Evolutionary conservation across 2,113 vertebrate genomes (phyloP).

Genomic region (Chaetorhynchus papuensis): DNA sequence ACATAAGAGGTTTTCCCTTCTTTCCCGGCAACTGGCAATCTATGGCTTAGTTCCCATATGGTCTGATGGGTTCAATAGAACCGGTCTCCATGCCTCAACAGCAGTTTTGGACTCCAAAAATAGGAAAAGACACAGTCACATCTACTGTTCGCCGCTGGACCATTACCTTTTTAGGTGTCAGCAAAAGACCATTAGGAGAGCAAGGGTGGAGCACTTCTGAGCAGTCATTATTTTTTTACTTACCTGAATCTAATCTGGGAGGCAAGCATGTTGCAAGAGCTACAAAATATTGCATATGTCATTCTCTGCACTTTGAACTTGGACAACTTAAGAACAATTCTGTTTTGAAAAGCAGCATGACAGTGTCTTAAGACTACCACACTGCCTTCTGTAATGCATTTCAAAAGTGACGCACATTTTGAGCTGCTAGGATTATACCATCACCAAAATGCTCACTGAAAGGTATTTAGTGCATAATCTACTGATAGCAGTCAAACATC

Average conservation of each 20-base stretch:
- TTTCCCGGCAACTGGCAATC: neutral
- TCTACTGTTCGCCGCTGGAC: accelerated
- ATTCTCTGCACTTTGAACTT: neutral
- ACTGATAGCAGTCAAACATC: neutral
- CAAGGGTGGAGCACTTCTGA: neutral
- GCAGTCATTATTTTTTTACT: neutral
- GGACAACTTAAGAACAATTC: neutral
- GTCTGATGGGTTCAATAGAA: neutral
- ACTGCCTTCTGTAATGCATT: neutral
- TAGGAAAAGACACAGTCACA: neutral
- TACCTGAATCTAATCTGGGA: neutral
- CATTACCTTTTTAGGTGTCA: neutral
- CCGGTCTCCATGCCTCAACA: accelerated
- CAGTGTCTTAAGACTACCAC: neutral
- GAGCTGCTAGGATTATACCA: neutral
- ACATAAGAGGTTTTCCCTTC: accelerated
- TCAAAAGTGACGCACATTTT: accelerated
- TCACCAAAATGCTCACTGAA: neutral
- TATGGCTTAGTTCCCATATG: accelerated
- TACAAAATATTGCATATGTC: neutral
- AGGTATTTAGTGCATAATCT: neutral
- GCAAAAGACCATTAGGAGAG: neutral
- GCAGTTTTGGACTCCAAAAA: neutral
- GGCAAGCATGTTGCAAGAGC: accelerated
- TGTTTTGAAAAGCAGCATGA: neutral